Conservation (phyloP, 1,140 invertebrate genomes). For the Drosophila azteca region DNA sequence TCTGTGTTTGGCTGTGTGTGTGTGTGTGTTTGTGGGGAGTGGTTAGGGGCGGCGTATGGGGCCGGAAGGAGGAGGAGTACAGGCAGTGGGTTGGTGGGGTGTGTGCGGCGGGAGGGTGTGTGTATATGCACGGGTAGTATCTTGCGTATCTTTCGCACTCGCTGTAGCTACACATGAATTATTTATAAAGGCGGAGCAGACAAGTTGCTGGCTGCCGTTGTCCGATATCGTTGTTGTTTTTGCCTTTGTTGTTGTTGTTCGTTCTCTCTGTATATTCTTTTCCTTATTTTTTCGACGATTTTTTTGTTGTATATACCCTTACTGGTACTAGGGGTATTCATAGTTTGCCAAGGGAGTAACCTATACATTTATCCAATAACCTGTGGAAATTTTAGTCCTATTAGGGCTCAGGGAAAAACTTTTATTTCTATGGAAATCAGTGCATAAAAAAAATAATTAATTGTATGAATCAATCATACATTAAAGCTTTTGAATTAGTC, state of each 20-base stretch:
- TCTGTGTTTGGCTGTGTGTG: conserved; percentile 31
- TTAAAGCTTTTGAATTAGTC: too few species aligned
- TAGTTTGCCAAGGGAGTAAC: not conserved
- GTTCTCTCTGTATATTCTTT: conserved; percentile 52
- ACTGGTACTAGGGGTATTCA: not conserved
- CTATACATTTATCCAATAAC: too few species aligned
- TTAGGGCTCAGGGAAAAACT: too few species aligned
- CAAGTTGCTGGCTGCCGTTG: conserved; percentile 77
- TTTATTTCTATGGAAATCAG: too few species aligned
- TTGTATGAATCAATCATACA: too few species aligned
- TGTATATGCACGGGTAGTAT: conserved; percentile 39
- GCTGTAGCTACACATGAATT: conserved; percentile 82
- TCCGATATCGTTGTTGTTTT: conserved; percentile 44
- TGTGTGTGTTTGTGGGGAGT: conserved; percentile 32
- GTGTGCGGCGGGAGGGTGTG: conserved; percentile 3
- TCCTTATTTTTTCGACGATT: conserved; percentile 58
- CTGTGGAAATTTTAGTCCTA: too few species aligned
- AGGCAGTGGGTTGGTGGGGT: conserved; percentile 1
- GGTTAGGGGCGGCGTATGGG: conserved; percentile 10
- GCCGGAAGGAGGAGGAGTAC: conserved; percentile 8
- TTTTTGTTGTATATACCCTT: conserved; percentile 37
- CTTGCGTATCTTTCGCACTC: conserved; percentile 79
- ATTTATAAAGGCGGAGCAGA: conserved; percentile 84
- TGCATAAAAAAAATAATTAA: too few species aligned
- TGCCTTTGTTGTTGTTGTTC: conserved; percentile 49